These are phyloP conservation scores for Drosophila prolongata DNA, from an alignment of 2,888 invertebrate genomes.

Conservation along the genomic window DNA sequence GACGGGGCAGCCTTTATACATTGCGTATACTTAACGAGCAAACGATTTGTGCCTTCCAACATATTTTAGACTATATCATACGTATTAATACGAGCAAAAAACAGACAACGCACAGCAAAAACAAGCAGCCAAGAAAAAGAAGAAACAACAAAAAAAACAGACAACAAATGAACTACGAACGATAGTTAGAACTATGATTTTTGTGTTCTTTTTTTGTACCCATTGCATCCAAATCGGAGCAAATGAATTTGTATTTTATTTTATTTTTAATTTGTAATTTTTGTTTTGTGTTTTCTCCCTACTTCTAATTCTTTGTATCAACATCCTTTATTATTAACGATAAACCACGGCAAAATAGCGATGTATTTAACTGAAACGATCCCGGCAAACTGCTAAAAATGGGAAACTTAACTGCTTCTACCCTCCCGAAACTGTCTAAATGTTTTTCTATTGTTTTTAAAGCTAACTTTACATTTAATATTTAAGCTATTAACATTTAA, in stretches of 20 bases:
- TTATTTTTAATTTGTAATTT: conserved; percentile 16
- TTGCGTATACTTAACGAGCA: conserved; percentile 47
- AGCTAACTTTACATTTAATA: conserved; percentile 71
- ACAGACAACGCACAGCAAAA: conserved; percentile 33
- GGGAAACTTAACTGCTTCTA: background rate
- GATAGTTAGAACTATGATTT: conserved; percentile 26
- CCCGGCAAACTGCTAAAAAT: background rate
- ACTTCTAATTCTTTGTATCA: background rate
- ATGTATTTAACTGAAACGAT: conserved; percentile 9
- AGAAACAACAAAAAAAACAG: conserved; percentile 33
- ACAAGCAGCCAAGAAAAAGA: conserved; percentile 13
- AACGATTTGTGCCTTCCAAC: conserved; percentile 72
- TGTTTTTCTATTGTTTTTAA: conserved; percentile 41
- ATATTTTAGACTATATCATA: conserved; percentile 43
- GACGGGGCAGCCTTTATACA: conserved; percentile 34
- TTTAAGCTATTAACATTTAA: conserved; percentile 78
- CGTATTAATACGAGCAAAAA: conserved; percentile 30
- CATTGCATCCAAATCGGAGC: conserved; percentile 5
- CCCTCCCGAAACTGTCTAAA: background rate
- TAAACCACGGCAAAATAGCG: background rate
- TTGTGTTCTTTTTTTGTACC: conserved; percentile 28
- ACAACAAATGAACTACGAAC: conserved; percentile 40
- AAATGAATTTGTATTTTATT: conserved; percentile 36
- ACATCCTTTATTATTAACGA: background rate
- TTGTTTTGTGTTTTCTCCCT: background rate